Conservation (phyloP, 2,797 vertebrate species). For the Liasis olivaceus region DNA sequence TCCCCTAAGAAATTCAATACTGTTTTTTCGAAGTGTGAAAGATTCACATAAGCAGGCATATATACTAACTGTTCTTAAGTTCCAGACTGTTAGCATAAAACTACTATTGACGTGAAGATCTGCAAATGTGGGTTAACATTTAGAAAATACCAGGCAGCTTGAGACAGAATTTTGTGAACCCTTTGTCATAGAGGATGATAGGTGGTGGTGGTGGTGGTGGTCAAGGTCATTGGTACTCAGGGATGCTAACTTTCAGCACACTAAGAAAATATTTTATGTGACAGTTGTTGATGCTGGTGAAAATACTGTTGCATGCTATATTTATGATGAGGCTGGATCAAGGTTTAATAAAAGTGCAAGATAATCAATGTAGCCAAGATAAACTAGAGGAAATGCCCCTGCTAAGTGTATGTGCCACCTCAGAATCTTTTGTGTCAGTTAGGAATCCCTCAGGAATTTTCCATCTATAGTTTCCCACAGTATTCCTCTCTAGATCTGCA, state of each 20-base stretch:
- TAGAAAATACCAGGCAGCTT: constrained; percentile 91
- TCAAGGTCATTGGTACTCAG: constrained; percentile 92
- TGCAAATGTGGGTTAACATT: constrained; percentile 85
- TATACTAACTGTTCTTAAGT: constrained; percentile 97
- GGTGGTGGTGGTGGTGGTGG: constrained; percentile 39
- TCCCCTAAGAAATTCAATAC: not conserved
- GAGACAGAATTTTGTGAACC: constrained; percentile 95
- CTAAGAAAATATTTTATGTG: constrained; percentile 91
- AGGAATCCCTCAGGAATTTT: not conserved
- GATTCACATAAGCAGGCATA: constrained; percentile 77
- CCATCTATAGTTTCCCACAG: not conserved
- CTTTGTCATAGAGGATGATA: constrained; percentile 85
- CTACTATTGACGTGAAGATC: constrained; percentile 88
- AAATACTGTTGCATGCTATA: constrained; percentile 96
- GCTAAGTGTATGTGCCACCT: not conserved
- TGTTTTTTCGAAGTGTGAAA: not conserved
- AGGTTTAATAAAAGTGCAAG: constrained; percentile 90
- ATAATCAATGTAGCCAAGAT: not conserved
- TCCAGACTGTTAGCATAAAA: constrained; percentile 94
- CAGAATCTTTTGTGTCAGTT: not conserved
- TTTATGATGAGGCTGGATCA: constrained; percentile 98
- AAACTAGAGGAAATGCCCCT: not conserved
- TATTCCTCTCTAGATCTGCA: not conserved
- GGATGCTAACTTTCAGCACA: constrained; percentile 95
- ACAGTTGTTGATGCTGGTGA: constrained; percentile 95